Evolutionary conservation across 2,797 vertebrate genomes (phyloP).

Genomic region (Enteromius fasciolatus): DNA sequence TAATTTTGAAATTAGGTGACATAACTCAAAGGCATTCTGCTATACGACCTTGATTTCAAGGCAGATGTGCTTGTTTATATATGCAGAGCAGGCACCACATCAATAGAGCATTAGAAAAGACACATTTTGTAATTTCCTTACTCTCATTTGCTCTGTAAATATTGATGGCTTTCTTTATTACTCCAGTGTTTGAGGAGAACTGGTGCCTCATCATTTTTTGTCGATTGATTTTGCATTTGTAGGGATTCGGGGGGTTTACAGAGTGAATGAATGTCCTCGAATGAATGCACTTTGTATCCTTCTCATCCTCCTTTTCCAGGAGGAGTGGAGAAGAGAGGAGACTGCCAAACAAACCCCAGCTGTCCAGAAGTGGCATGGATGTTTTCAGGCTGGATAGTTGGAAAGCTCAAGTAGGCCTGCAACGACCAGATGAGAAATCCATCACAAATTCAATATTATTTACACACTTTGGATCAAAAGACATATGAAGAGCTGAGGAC

Average conservation of each 20-base stretch:
- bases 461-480: conserved; percentile 14
- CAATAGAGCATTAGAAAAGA: conserved; percentile 43
- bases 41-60: conserved; percentile 11
- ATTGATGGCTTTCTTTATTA: conserved; percentile 46
- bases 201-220: conserved; percentile 34
- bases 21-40: background rate
- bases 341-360: conserved; percentile 46
- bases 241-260: conserved; percentile 32
- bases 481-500: conserved; percentile 17
- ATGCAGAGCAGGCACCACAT: conserved; percentile 37
- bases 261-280: conserved; percentile 24
- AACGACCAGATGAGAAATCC: conserved; percentile 27
- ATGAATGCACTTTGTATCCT: conserved; percentile 44
- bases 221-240: conserved; percentile 46
- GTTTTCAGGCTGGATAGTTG: conserved; percentile 34
- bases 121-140: conserved; percentile 49
- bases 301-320: conserved; percentile 34
- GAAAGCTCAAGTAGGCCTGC: conserved; percentile 19
- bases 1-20: background rate
- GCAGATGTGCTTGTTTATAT: conserved; percentile 32
- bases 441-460: conserved; percentile 20
- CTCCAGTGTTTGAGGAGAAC: conserved; percentile 35
- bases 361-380: conserved; percentile 44
- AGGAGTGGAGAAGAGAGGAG: conserved; percentile 3
- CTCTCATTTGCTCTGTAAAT: conserved; percentile 50